Evolutionary conservation across 2,113 vertebrate species (phyloP), one percentile per base, ranked within the genome.

Genomic region (Peromyscus leucopus): DNA sequence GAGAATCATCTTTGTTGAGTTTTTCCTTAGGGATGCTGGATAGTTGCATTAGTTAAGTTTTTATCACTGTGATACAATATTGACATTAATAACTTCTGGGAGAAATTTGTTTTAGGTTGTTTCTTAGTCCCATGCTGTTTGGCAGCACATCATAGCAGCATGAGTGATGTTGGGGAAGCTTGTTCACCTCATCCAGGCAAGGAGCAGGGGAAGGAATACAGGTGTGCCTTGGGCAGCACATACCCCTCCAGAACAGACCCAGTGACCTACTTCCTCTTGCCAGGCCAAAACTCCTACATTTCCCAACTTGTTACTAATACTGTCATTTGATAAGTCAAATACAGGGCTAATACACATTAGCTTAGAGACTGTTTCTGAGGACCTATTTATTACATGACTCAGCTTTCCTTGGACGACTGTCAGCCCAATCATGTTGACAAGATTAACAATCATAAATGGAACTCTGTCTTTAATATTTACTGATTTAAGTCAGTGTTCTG

Each of bases 171-270:
- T n/a, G 36, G 10, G 19, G 33, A 59, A 59, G 36, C 11, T 39
- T 39, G 51, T 24, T 61, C 11, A 31, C 21, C 17, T 5, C 28
- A 19, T 39, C 1, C 10, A 39, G 36, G 26, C 21, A 59, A 11
- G n/a, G 22, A 39, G 24, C n/a, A 24, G 12, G 22, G 6, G 12
- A 8, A 84, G 59, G 5, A 7, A 84, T 24, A 7, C 57, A 84
- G 57, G 13, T 28, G 7, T 16, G 42, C 8, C 61, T 21, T 63
- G 57, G 31, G 59, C 36, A 63, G n/a, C 57, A 61, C 3, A 5
- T 3, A 24, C 12, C 22, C 11, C 21, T 61, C n/a, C 5, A 7
- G 2, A 21, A 5, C 21, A n/a, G 31, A 2, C 55, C 5, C 21
- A 7, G 6, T 84, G 2, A 63, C 3, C 21, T 16, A 39, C 55